Conservation (phyloP, 2,797 vertebrate species). For the Toxotes lorentzi region DNA sequence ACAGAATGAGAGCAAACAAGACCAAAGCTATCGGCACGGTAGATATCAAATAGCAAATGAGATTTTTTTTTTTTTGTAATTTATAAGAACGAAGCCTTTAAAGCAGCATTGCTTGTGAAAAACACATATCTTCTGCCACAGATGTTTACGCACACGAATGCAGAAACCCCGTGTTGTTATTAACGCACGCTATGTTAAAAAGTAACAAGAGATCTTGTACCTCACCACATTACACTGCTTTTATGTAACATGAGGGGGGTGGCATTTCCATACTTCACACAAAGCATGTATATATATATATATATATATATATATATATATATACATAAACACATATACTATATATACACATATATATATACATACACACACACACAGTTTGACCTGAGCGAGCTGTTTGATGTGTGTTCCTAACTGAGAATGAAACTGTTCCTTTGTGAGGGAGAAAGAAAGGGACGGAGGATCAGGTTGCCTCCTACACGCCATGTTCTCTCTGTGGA, state of each 20-base stretch:
- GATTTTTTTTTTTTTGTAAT: neutral
- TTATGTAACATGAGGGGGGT: conserved; percentile 26
- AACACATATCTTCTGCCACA: conserved; percentile 17
- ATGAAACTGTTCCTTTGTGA: conserved; percentile 84
- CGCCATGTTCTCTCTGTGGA: conserved; percentile 81
- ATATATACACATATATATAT: conserved; percentile 50
- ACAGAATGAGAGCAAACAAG: conserved; percentile 16
- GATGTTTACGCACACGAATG: conserved; percentile 24
- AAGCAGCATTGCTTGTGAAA: neutral
- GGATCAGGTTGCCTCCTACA: conserved; percentile 84
- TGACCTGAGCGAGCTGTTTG: conserved; percentile 74
- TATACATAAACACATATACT: conserved; percentile 46
- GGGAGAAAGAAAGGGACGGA: conserved; percentile 76
- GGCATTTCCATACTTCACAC: conserved; percentile 25
- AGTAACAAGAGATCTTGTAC: conserved; percentile 47
- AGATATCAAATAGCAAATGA: neutral
- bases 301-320: conserved; percentile 36
- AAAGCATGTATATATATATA: conserved; percentile 40
- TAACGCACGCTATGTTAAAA: conserved; percentile 44
- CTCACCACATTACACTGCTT: conserved; percentile 49
- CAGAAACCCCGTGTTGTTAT: conserved; percentile 31
- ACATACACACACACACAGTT: conserved; percentile 56
- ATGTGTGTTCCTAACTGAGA: conserved; percentile 74
- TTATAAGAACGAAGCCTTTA: neutral
- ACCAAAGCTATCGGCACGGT: neutral